These are phyloP conservation scores for Mastomys natalensis DNA, from an alignment of 2,113 vertebrate genomes.

Conservation along the genomic window DNA sequence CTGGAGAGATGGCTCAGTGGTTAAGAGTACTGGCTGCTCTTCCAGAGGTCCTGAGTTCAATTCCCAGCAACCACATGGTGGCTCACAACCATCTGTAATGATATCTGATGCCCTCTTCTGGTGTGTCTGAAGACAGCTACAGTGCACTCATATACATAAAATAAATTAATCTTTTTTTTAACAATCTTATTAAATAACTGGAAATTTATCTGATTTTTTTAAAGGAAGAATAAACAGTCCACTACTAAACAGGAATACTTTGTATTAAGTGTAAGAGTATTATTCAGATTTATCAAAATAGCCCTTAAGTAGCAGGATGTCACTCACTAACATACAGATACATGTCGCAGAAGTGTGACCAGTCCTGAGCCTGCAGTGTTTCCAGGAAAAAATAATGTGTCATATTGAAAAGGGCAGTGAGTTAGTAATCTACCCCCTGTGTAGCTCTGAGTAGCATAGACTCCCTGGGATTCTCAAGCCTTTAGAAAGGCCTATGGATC, in stretches of 20 bases:
- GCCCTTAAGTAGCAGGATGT: conserved; percentile 1
- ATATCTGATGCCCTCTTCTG: no score
- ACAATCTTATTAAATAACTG: conserved; percentile 14
- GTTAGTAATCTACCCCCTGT: not conserved
- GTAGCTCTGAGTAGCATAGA: not conserved
- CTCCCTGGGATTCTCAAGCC: not conserved
- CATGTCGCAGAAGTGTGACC: not conserved
- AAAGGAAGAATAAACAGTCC: conserved; percentile 12
- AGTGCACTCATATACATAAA: no score
- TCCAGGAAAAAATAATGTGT: not conserved
- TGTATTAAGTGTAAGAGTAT: not conserved
- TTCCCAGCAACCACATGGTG: no score
- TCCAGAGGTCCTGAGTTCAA: no score
- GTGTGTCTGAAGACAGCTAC: no score
- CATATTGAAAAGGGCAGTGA: not conserved
- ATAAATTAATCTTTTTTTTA: no score
- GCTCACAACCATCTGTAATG: no score
- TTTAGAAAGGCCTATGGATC: not conserved
- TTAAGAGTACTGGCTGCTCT: no score
- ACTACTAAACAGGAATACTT: conserved; percentile 26
- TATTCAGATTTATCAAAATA: conserved; percentile 34
- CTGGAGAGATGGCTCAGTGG: no score
- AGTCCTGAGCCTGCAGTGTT: not conserved
- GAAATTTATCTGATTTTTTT: not conserved
- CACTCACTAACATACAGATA: not conserved